Evolutionary conservation across 2,888 invertebrate species (phyloP).

Genomic region (Drosophila macrospina): DNA sequence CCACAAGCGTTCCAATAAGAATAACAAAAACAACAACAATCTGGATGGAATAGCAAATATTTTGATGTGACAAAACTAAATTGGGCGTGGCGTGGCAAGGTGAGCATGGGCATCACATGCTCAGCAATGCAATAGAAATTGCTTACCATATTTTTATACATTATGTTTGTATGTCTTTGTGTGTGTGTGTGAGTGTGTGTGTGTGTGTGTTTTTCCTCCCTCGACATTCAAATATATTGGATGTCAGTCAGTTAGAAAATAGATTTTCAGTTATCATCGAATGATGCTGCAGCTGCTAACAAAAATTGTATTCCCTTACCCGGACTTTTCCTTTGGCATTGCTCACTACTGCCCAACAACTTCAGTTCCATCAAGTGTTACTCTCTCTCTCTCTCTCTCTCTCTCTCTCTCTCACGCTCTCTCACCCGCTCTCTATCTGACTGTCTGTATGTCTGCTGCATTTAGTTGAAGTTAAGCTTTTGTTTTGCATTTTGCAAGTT

Average conservation of each 20-base stretch:
- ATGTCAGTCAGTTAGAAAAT: slow-evolving; percentile 79
- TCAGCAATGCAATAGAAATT: slow-evolving; percentile 33
- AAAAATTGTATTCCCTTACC: slow-evolving; percentile 32
- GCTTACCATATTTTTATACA: slow-evolving; percentile 29
- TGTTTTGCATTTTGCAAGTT: slow-evolving; percentile 56
- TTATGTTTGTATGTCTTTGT: no score
- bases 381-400: slow-evolving; percentile 9
- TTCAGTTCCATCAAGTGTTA: slow-evolving; percentile 49
- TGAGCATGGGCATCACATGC: slow-evolving; percentile 44
- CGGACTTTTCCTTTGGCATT: neutral
- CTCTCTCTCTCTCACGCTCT: neutral
- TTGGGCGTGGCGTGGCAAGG: slow-evolving; percentile 76
- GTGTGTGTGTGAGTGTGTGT: slow-evolving; percentile 4
- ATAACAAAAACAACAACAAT: slow-evolving; percentile 40
- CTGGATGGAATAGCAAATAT: slow-evolving; percentile 46
- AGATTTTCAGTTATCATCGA: slow-evolving; percentile 73
- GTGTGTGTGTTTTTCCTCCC: slow-evolving; percentile 6
- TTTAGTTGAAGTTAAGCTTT: slow-evolving; percentile 48
- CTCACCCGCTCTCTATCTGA: neutral
- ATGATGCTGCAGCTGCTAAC: slow-evolving; percentile 62
- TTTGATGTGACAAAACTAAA: slow-evolving; percentile 78
- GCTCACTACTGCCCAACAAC: slow-evolving; percentile 13
- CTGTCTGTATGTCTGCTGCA: neutral
- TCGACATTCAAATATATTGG: slow-evolving; percentile 66
- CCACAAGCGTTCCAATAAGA: slow-evolving; percentile 59